Evolutionary conservation across 2,797 vertebrate species (phyloP), one percentile per base, ranked within the genome.

Genomic region (Arrhamphus sclerolepis): DNA sequence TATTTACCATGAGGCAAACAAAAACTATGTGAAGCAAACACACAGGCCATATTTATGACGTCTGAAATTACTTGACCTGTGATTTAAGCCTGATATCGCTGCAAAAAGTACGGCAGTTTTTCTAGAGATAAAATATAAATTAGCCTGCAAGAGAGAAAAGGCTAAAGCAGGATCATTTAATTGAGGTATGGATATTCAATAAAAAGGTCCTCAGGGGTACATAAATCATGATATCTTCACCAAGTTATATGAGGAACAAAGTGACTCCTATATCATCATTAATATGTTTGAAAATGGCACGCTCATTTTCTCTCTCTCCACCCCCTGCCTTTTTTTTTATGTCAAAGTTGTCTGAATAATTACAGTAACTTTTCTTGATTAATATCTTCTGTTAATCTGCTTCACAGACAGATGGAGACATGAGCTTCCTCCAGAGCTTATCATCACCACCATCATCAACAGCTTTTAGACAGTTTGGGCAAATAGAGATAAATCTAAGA

Each of bases 181-280:
- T 16, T 53, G 66, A 77, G 26, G 56, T 62, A 72, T 58, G 47
- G 74, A 70, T 76, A 62, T 68, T 81, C 53, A 78, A 75, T 75
- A 60, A 59, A 56, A 67, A 44, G 46, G 51, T 31, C 59, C 58
- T 71, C 38, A 65, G 59, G 56, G 77, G 57, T 57, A n/a, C 57
- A 63, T 70, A 58, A 70, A 63, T 69, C 56, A 59, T 55, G 66
- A 75, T 54, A 44, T 74, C 56, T 75, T 31, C 53, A 43, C 26
- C 43, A 49, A 56, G 57, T 49, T 44, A 43, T 26, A 50, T 48
- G 19, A 7, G 64, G 62, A 72, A 56, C 14, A 31, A 46, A 56
- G 26, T 6, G 5, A 60, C 43, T 49, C 14, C 46, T 14, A 26
- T 40, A 10, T 55, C 26, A 29, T 49, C 43, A 50, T 7, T 13